Base-by-base conservation (phyloP, 2,113 vertebrate genomes). In the Notiomystis cincta region DNA sequence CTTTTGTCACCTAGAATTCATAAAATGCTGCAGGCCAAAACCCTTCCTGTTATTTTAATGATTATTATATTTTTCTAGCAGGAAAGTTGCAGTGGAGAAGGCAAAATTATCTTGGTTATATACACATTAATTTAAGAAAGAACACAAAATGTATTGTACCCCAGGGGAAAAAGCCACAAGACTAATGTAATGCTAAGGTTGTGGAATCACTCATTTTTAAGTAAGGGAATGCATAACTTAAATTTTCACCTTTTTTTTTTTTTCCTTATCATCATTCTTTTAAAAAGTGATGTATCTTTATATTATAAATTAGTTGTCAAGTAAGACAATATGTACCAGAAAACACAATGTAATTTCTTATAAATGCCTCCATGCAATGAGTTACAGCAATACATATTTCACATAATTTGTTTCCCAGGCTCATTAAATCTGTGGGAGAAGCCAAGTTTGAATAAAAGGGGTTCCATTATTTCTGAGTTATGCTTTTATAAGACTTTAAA, bases 281-380 rank as follows among this genome's bases (percentile, higher is more conserved):
- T 93, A 54, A 93, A 91, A 93, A 82, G 3, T 77, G 42, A 81
- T 90, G 23, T n/a, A 86, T 95, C 73, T 93, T 90, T 69, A 50
- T 80, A 47, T 82, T 93, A 94, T 44, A 94, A 96, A 92, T 90
- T 80, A 83, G 76, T 88, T 94, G 90, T 95, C 93, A 96, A 93
- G 80, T 91, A 73, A 70, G 47, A 88, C 65, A 79, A 42, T 64
- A 62, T 51, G 47, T 82, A 95, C 50, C 33, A 91, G 91, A 90
- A 96, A 93, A 85, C 30, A 69, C n/a, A 85, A 61, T 56, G 70
- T 58, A 95, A 90, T 93, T 94, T 96, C 78, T 82, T 88, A 86
- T 51, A 93, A 93, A 90, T 91, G 54, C 35, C n/a, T 94, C 27
- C 54, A 77, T 83, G 56, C 64, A 65, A 65, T 82, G 89, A 97